phyloP scores from a whole-genome alignment of 1,140 invertebrate species.

The Apolygus lucorum region DNA sequence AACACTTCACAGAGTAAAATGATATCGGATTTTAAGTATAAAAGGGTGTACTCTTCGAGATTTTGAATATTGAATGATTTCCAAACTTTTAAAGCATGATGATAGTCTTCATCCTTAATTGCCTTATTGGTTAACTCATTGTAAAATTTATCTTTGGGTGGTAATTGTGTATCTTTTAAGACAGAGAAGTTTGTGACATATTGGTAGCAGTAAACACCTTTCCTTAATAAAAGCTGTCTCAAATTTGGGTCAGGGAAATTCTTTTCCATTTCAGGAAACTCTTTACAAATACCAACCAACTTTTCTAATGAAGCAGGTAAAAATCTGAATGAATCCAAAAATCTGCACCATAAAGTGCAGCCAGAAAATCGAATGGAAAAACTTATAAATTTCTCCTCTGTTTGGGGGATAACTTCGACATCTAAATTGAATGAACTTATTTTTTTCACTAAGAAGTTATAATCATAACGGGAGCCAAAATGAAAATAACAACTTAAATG shows the following conservation, averaged over 20 bases:
- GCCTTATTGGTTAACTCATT: neutral
- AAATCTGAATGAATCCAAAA: no score
- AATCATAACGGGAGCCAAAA: neutral
- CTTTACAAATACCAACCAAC: neutral
- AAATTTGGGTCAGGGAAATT: neutral
- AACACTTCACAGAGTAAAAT: constrained; percentile 37
- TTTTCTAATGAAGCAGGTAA: neutral
- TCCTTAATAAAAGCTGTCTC: neutral
- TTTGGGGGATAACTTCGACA: no score
- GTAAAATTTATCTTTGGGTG: neutral
- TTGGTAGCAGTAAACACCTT: neutral
- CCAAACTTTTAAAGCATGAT: neutral
- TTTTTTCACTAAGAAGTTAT: neutral
- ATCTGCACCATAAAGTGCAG: neutral
- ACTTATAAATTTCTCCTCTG: no score
- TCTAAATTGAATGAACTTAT: no score
- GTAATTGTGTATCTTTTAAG: neutral
- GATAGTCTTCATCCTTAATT: neutral
- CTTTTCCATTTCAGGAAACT: neutral
- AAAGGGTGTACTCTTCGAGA: neutral
- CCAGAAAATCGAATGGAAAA: neutral
- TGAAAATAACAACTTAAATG: neutral
- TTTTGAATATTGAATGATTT: neutral
- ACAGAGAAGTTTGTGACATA: neutral
- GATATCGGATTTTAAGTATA: neutral